Percentiles rank a stretch among this genome's conserved stretches.
phyloP scores from a whole-genome alignment of 2,797 vertebrate genomes.

The Molossus alvarezi region DNA sequence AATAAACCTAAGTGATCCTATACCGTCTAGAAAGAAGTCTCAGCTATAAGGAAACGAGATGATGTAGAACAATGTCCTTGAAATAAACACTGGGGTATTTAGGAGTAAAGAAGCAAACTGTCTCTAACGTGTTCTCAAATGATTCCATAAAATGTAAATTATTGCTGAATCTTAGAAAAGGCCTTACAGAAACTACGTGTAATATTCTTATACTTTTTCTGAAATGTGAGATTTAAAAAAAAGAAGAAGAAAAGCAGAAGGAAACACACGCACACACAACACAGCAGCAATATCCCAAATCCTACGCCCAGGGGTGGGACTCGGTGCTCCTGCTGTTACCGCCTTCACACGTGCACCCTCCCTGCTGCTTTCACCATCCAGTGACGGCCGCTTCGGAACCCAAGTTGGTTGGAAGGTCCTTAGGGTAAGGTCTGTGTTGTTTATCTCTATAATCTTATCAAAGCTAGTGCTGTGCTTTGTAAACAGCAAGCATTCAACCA shows the following conservation, averaged over 20 bases:
- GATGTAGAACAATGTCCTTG: not conserved
- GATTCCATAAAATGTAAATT: conserved; percentile 41
- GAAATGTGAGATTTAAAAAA: not conserved
- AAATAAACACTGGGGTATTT: conserved; percentile 21
- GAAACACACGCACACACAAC: not conserved
- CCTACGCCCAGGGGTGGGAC: not conserved
- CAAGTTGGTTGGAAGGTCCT: not conserved
- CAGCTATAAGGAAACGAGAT: not conserved
- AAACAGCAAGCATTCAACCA: not conserved
- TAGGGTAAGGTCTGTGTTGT: not conserved
- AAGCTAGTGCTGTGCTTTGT: not conserved
- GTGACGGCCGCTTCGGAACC: not conserved
- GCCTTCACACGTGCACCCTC: not conserved
- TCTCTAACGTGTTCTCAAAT: conserved; percentile 44
- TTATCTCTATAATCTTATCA: not conserved
- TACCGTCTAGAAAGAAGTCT: not conserved
- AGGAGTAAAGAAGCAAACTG: not conserved
- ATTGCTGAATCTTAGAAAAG: not conserved
- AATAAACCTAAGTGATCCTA: conserved; percentile 3
- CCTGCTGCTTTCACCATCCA: not conserved
- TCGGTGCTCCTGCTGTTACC: not conserved
- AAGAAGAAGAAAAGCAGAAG: not conserved
- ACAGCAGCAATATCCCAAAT: not conserved
- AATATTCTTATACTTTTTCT: not conserved
- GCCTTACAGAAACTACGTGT: not conserved